These are phyloP conservation scores for Caenorhabditis panamensis DNA, from an alignment of 2,888 invertebrate genomes.

Conservation along the genomic window DNA sequence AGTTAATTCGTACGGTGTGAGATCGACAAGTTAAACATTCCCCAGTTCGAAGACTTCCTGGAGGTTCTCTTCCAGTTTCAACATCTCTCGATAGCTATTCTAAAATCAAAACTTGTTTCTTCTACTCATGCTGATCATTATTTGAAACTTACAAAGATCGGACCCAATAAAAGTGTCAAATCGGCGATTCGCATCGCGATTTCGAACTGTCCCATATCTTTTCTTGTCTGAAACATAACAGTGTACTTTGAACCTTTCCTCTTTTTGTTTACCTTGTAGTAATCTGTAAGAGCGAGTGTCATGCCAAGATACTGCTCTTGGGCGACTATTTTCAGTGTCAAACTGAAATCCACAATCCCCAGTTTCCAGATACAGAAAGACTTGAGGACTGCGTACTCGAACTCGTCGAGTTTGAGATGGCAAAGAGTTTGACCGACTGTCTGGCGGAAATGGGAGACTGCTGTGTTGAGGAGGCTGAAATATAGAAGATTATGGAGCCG, in stretches of 20 bases:
- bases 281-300: constrained; percentile 17
- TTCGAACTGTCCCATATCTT: constrained; percentile 39
- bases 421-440: constrained; percentile 14
- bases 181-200: constrained; percentile 41
- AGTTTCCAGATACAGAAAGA: constrained; percentile 49
- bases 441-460: constrained; percentile 19
- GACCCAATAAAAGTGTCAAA: constrained; percentile 31
- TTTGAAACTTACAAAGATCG: constrained; percentile 41
- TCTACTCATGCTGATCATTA: too few species aligned
- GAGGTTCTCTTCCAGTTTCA: constrained; percentile 19
- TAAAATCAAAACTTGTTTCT: background rate
- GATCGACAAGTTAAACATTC: too few species aligned
- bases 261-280: constrained; percentile 27
- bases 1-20: too few species aligned
- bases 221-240: constrained; percentile 16
- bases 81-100: constrained; percentile 41
- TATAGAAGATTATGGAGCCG: too few species aligned
- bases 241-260: background rate
- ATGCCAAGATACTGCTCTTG: constrained; percentile 44
- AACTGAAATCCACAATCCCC: constrained; percentile 40
- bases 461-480: constrained; percentile 6
- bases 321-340: constrained; percentile 42
- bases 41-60: background rate
- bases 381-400: constrained; percentile 35
- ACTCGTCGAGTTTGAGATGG: constrained; percentile 20